Conservation (phyloP, 2,888 invertebrate genomes). For the Lepidonotus clava region DNA sequence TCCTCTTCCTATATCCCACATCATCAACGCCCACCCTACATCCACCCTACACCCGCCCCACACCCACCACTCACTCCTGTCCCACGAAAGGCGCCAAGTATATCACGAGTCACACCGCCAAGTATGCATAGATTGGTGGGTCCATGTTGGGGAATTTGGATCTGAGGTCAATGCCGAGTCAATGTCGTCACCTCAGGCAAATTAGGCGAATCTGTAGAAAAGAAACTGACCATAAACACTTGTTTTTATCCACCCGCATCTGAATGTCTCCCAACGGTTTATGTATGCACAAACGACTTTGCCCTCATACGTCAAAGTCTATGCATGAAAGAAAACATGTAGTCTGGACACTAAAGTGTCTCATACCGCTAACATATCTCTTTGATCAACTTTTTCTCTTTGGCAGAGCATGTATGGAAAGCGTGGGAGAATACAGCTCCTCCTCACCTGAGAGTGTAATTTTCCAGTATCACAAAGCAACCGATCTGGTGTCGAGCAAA, state of each 20-base stretch:
- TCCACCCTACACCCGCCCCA: not conserved
- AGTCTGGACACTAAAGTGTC: no score
- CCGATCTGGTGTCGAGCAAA: no score
- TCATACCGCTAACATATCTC: no score
- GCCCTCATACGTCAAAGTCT: not conserved
- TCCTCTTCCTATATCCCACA: no score
- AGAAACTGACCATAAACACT: not conserved
- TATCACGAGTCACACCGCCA: conserved; percentile 17
- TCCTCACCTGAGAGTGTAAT: no score
- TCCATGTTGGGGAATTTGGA: not conserved
- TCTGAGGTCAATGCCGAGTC: not conserved
- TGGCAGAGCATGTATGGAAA: no score
- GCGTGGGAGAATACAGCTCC: no score
- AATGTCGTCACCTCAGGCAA: conserved; percentile 3
- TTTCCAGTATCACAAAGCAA: no score
- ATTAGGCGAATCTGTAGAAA: not conserved
- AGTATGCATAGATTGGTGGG: not conserved
- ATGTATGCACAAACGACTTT: not conserved
- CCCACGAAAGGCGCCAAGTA: not conserved
- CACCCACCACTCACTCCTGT: conserved; percentile 5
- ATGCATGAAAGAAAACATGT: no score
- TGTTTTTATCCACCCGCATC: not conserved
- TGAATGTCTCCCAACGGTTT: not conserved
- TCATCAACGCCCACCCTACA: not conserved
- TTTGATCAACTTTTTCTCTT: not conserved